Percentiles rank a stretch among this genome's conserved stretches.
These are phyloP conservation scores for Conopomorpha cramerella DNA, from an alignment of 1,140 invertebrate species.

Conservation along the genomic window DNA sequence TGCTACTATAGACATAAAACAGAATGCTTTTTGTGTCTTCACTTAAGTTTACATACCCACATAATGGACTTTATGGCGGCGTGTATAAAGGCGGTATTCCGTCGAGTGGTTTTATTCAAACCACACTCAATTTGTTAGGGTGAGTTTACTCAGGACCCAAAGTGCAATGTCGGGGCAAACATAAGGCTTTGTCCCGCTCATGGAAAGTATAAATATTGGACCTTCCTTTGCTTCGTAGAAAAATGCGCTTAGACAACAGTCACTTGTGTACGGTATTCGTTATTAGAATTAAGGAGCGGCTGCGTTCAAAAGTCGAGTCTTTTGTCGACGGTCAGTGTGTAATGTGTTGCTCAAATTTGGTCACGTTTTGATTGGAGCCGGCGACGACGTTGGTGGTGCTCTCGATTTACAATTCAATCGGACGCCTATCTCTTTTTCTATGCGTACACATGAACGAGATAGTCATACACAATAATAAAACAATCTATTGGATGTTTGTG, in stretches of 20 bases:
- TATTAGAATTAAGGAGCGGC: slow-evolving; percentile 42
- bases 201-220: slow-evolving; percentile 48
- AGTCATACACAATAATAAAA: too few relatives aligned
- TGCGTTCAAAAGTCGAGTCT: slow-evolving; percentile 15
- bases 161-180: slow-evolving; percentile 52
- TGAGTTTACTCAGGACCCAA: slow-evolving; percentile 50
- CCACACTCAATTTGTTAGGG: slow-evolving; percentile 48
- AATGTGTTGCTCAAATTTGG: slow-evolving; percentile 29
- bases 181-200: slow-evolving; percentile 49
- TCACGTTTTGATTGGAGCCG: slow-evolving; percentile 10
- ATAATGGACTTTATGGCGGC: slow-evolving; percentile 12
- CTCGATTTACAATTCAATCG: too few relatives aligned
- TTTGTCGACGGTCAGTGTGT: slow-evolving; percentile 24
- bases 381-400: too few relatives aligned
- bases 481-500: too few relatives aligned
- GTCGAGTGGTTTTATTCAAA: slow-evolving; percentile 7
- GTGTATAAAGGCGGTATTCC: slow-evolving; percentile 15
- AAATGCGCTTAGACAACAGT: slow-evolving; percentile 50
- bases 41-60: slow-evolving; percentile 8
- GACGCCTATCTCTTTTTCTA: too few relatives aligned
- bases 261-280: slow-evolving; percentile 46
- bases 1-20: slow-evolving; percentile 45
- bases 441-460: too few relatives aligned
- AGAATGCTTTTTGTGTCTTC: slow-evolving; percentile 39
- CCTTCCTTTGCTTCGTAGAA: slow-evolving; percentile 45